Evolutionary conservation across 2,113 vertebrate species (phyloP), one percentile per base, ranked within the genome.

Genomic region (Platysteira castanea): DNA sequence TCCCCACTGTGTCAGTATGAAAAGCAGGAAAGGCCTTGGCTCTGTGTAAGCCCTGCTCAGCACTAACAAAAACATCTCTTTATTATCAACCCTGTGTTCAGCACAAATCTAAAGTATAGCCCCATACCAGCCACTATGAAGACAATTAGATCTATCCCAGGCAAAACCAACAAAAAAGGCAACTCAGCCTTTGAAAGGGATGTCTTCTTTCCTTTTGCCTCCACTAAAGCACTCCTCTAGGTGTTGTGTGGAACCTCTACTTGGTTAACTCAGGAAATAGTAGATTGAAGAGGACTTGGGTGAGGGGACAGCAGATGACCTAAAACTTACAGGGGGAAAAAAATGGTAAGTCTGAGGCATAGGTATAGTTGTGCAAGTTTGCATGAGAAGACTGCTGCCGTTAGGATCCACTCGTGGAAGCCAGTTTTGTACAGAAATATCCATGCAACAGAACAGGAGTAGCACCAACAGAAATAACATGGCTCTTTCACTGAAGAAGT

Each of bases 1-100:
- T 49, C 3, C 2, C 13, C n/a, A 49, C 26, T 1, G 2, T 22
- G 20, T 11, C 16, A 41, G 2, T 8, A 17, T 0, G 4, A 56
- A 2, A 41, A 42, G 7, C 30, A 47, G 75, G 7, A 49, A 47
- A 63, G 23, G 15, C 65, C 26, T 71, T 71, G 65, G 49, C 30
- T 56, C 9, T 88, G 33, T 78, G 47, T 39, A 46, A 69, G 18
- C 19, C 2, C 57, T 63, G 75, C 9, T 49, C 57, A 88, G 26
- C 41, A 79, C n/a, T 63, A 41, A 47, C 9, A 41, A 33, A 87
- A 87, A 14, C 15, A 53, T 31, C 27, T 87, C 30, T 79, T 0
- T 61, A 1, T 56, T 56, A 39, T 28, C 84, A 79, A 8, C 20
- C 16, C n/a, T 31, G 35, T 63, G 41, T 7, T 41, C 49, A 54